Evolutionary conservation across 2,797 vertebrate genomes (phyloP).

Genomic region (Heliangelus exortis): DNA sequence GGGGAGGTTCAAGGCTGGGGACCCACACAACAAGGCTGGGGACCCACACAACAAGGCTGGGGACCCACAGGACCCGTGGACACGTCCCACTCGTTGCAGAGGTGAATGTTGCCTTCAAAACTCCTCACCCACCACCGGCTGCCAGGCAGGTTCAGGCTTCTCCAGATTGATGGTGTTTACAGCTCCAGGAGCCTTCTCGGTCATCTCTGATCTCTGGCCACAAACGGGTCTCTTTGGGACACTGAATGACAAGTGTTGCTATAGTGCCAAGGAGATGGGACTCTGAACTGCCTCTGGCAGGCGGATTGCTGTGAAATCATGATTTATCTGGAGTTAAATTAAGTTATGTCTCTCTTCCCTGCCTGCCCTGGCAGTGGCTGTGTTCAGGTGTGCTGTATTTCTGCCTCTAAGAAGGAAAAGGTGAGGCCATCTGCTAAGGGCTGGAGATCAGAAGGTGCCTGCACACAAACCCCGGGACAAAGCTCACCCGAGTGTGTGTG

Average conservation of each 20-base stretch:
- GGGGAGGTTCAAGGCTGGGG: not conserved
- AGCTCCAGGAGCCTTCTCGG: not conserved
- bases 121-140: not conserved
- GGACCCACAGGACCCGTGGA: rapidly evolving
- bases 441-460: not conserved
- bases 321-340: constrained; percentile 28
- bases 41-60: no score
- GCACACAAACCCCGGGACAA: not conserved
- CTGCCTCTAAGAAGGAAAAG: constrained; percentile 5
- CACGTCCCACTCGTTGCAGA: not conserved
- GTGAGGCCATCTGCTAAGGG: not conserved
- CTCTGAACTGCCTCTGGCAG: constrained; percentile 4
- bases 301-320: constrained; percentile 1
- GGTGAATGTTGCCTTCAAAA: rapidly evolving
- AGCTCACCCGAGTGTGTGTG: not conserved
- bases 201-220: not conserved
- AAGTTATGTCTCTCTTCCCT: not conserved
- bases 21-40: no score
- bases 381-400: not conserved
- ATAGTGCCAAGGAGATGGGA: constrained; percentile 42
- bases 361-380: not conserved
- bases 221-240: not conserved
- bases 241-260: constrained; percentile 24
- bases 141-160: not conserved
- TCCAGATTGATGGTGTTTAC: constrained; percentile 45